Conservation (phyloP, 2,113 vertebrate species). For the Jaculus jaculus region DNA sequence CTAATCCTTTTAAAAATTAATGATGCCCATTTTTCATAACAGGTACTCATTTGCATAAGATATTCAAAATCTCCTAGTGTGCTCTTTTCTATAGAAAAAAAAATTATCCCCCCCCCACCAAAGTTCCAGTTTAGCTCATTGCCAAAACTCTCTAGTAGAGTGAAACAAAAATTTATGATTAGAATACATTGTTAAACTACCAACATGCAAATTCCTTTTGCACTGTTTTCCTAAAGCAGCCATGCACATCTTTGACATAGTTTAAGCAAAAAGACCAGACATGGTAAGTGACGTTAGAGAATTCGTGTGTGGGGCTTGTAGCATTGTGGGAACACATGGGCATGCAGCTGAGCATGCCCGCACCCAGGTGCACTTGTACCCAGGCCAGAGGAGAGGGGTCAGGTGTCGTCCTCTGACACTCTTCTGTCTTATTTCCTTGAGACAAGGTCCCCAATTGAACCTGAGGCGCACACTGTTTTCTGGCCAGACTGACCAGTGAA, state of each 20-base stretch:
- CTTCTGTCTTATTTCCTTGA: too few relatives aligned
- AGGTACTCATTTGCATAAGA: background rate
- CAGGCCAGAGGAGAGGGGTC: too few relatives aligned
- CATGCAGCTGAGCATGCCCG: too few relatives aligned
- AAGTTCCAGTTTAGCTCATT: background rate
- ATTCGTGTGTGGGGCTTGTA: too few relatives aligned
- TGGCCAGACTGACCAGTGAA: too few relatives aligned
- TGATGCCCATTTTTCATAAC: background rate
- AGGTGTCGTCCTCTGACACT: too few relatives aligned
- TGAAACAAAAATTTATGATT: background rate
- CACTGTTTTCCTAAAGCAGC: background rate
- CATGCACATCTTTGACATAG: background rate
- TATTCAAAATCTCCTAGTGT: background rate
- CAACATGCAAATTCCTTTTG: background rate
- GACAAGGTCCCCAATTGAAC: too few relatives aligned
- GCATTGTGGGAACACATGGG: too few relatives aligned
- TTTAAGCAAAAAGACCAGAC: background rate
- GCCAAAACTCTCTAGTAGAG: background rate
- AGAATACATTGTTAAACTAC: background rate
- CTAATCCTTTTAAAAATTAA: background rate
- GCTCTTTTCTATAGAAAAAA: conserved; percentile 7
- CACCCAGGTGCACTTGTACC: too few relatives aligned
- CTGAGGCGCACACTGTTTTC: too few relatives aligned
- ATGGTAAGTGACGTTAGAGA: background rate
- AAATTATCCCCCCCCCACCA: background rate